Evolutionary conservation across 1,140 invertebrate genomes (phyloP).

Genomic region (Lepidurus couesii): DNA sequence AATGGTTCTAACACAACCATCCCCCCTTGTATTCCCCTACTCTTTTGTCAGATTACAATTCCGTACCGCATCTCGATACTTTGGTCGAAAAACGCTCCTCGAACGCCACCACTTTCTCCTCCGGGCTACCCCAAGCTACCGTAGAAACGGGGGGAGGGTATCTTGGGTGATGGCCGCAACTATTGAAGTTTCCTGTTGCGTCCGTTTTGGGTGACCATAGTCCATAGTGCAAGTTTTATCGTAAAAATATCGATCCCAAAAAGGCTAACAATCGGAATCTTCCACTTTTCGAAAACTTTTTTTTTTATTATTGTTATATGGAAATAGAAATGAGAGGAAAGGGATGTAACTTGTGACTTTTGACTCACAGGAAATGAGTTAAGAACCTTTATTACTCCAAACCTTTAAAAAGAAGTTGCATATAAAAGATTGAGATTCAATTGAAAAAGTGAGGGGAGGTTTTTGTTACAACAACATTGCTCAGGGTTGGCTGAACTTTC

Average conservation of each 20-base stretch:
- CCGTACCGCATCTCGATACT: conserved; percentile 4
- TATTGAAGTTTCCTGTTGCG: too few species aligned
- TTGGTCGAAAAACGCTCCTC: neutral
- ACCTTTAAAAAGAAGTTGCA: neutral
- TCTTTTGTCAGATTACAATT: neutral
- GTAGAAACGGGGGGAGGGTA: too few species aligned
- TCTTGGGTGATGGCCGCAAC: too few species aligned
- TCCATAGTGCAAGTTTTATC: too few species aligned
- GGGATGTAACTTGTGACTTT: neutral
- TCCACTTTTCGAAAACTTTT: neutral
- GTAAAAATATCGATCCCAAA: neutral
- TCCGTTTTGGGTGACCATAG: too few species aligned
- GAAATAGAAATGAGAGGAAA: neutral
- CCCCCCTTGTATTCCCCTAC: conserved; percentile 1
- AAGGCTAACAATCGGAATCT: neutral
- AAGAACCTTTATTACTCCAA: neutral
- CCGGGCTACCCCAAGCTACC: neutral
- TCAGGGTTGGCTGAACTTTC: conserved; percentile 4
- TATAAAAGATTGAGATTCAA: neutral
- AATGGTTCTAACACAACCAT: neutral
- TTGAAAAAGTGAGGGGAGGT: neutral
- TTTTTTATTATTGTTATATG: neutral
- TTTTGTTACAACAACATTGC: neutral
- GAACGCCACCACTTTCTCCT: neutral
- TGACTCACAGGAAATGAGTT: neutral